A percentile compares a stretch with the other conserved stretches of the same genome.
phyloP scores from a whole-genome alignment of 2,797 vertebrate genomes.

The Falco biarmicus region DNA sequence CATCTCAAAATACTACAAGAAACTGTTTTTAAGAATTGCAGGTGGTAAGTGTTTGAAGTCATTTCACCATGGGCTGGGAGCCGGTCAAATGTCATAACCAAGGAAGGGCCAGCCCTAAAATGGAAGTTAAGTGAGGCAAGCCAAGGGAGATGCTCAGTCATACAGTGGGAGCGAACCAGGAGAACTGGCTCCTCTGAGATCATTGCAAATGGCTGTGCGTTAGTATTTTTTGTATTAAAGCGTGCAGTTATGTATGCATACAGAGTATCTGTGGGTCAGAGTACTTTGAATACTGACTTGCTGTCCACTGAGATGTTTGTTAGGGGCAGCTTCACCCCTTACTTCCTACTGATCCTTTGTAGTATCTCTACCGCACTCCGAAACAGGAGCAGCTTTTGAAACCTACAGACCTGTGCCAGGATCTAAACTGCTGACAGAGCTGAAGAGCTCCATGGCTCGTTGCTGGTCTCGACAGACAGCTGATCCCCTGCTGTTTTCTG shows the following conservation, averaged over 20 bases:
- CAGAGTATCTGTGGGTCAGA: not conserved
- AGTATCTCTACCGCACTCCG: not conserved
- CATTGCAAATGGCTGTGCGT: not conserved
- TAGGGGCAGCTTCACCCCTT: not conserved
- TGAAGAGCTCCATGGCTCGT: accelerated
- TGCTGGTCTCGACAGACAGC: not conserved
- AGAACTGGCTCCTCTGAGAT: not conserved
- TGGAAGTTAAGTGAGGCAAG: not conserved
- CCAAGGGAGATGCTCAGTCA: not conserved
- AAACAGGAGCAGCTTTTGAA: not conserved
- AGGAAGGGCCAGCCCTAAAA: not conserved
- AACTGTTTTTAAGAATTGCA: not conserved
- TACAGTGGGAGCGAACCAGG: not conserved
- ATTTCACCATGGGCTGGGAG: accelerated
- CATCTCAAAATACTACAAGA: not conserved
- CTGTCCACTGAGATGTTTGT: not conserved
- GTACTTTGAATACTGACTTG: not conserved
- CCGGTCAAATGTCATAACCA: not conserved
- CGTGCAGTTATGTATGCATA: not conserved
- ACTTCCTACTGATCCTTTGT: not conserved
- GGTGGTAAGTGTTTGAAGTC: not conserved
- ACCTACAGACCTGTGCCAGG: not conserved
- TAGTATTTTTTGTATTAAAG: not conserved
- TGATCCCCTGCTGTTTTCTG: not conserved
- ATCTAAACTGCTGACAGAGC: not conserved